These are phyloP conservation scores for Scolopax rusticola DNA, from an alignment of 2,797 vertebrate species.

Conservation along the genomic window DNA sequence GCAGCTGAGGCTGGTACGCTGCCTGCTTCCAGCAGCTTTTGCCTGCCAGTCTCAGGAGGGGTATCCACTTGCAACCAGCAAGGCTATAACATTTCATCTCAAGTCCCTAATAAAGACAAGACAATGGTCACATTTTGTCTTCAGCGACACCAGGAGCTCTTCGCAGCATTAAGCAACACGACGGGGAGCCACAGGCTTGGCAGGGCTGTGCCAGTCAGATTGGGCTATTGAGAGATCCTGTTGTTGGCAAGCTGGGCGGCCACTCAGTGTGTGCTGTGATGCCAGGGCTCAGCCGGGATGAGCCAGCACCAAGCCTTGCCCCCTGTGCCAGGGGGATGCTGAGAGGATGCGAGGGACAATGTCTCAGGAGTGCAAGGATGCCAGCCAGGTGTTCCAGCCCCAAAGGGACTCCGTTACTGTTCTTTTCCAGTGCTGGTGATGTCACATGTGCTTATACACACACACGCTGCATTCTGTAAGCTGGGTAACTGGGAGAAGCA, in stretches of 20 bases:
- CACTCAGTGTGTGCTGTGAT: rapidly evolving
- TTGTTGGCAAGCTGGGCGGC: background rate
- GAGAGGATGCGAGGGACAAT: rapidly evolving
- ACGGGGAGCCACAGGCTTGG: background rate
- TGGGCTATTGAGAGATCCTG: background rate
- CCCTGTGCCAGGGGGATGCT: rapidly evolving
- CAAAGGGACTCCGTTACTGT: background rate
- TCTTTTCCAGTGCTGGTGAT: background rate
- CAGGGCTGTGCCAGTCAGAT: background rate
- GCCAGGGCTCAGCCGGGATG: background rate
- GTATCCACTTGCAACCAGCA: background rate
- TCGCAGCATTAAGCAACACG: background rate
- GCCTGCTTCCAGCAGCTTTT: background rate
- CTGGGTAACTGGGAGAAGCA: rapidly evolving
- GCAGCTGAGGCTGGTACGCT: background rate
- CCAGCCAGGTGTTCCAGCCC: background rate
- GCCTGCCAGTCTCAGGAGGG: background rate
- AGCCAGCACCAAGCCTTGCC: background rate
- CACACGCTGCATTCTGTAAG: background rate
- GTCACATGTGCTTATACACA: too few species aligned
- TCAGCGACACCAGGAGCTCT: background rate
- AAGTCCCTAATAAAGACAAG: background rate
- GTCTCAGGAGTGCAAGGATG: rapidly evolving
- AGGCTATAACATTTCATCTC: background rate
- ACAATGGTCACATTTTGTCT: background rate